Evolutionary conservation across 2,888 invertebrate genomes (phyloP), one percentile per base, ranked within the genome.

Genomic region (Protophormia terraenovae): DNA sequence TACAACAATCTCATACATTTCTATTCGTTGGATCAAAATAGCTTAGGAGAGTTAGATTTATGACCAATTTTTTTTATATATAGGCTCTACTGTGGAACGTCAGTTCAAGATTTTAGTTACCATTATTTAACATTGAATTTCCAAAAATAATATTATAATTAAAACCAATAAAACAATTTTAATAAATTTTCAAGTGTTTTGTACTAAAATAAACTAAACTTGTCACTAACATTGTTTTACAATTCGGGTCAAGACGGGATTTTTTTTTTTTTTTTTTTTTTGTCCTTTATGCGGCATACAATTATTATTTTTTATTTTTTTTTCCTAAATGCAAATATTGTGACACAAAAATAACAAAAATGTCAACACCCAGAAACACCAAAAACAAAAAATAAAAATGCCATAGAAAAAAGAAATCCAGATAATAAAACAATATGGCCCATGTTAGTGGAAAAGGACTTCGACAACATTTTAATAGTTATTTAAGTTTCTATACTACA

Each of bases 391-490:
- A 27, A 22, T 16, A 32, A 16, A 60, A 71, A 8, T 41, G 1
- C 2, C 24, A 79, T 32, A 45, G 29, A 62, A 53, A 29, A 41
- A 71, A 53, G 47, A 27, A n/a, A 53, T 41, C n/a, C 14, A 55
- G 60, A 79, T 67, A 84, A 29, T 81, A 73, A 69, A 78, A 85
- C 84, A 84, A 84, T 84, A 81, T 73, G 80, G 62, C 72, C 81
- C 41, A 69, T 50, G 67, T 55, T 64, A 79, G 73, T n/a, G 41
- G 7, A 62, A 66, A 66, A 55, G 19, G 16, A 67, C 72, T 60
- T 77, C 22, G 66, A 83, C 72, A 78, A 58, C 67, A 75, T 67
- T 79, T 72, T 72, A 78, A 85, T 81, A 78, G 84, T 84, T 69
- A 78, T 85, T 85, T 85, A 78, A 81, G 84, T 81, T 85, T 76